Evolutionary conservation across 92 coral and sea anemone species (phyloP).

Genomic region (Montipora capitata): DNA sequence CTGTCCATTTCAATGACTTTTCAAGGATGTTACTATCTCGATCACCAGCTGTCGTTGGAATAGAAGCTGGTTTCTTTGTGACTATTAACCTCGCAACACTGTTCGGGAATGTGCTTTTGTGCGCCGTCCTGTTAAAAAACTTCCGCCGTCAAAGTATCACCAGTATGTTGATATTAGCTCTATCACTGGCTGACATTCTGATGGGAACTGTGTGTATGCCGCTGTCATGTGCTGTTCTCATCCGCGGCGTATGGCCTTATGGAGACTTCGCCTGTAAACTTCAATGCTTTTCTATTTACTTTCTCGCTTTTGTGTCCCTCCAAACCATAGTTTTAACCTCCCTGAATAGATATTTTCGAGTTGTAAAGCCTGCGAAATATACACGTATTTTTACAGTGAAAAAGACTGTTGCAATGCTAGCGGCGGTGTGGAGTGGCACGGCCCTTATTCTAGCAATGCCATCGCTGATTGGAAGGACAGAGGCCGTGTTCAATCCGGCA

Average conservation of each 20-base stretch:
- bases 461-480: constrained; percentile 24
- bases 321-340: constrained; percentile 79
- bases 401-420: constrained; percentile 50
- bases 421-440: constrained; percentile 61
- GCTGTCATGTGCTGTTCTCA: constrained; percentile 53
- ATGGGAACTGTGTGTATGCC: constrained; percentile 76
- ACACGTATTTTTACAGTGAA: constrained; percentile 61
- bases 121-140: constrained; percentile 54
- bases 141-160: constrained; percentile 59
- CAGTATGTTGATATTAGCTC: constrained; percentile 53
- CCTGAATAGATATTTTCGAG: constrained; percentile 71
- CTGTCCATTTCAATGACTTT: constrained; percentile 7
- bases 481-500: constrained; percentile 69
- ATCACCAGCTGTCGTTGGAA: constrained; percentile 11
- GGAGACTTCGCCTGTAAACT: constrained; percentile 56
- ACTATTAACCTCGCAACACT: constrained; percentile 48
- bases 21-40: constrained; percentile 24
- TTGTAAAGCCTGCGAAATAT: constrained; percentile 64
- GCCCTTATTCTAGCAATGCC: constrained; percentile 62
- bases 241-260: constrained; percentile 73
- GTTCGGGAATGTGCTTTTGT: constrained; percentile 65
- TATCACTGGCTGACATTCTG: constrained; percentile 65
- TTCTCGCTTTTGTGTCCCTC: constrained; percentile 67
- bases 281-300: constrained; percentile 78
- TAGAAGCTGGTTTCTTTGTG: constrained; percentile 59